Percentiles rank a stretch among this genome's conserved stretches.
Conservation (phyloP, 2,888 invertebrate species). For the Choreutis nemorana region DNA sequence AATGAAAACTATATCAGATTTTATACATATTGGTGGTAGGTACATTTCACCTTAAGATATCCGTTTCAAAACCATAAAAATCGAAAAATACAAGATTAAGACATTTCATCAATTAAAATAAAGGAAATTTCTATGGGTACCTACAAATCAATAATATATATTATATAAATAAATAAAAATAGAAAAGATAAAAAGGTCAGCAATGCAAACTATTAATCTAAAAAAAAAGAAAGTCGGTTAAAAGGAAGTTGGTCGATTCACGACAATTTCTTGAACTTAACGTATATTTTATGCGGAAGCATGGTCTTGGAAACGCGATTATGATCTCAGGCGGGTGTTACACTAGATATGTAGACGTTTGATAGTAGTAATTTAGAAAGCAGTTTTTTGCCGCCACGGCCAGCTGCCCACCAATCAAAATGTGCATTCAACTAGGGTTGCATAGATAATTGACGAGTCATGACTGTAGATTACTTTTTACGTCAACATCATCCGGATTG, state of each 20-base stretch:
- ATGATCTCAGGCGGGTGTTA: slow-evolving; percentile 48
- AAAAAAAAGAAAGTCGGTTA: background rate
- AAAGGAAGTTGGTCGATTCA: background rate
- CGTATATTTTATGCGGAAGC: slow-evolving; percentile 40
- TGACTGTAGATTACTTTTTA: slow-evolving; percentile 20
- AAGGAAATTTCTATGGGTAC: too few relatives aligned
- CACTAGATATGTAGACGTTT: slow-evolving; percentile 29
- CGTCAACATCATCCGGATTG: too few relatives aligned
- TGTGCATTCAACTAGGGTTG: slow-evolving; percentile 48
- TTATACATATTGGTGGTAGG: too few relatives aligned
- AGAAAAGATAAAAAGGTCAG: too few relatives aligned
- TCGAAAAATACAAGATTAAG: too few relatives aligned
- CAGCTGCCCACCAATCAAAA: slow-evolving; percentile 59
- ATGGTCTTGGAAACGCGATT: slow-evolving; percentile 32
- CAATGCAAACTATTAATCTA: too few relatives aligned
- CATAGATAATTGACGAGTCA: slow-evolving; percentile 41
- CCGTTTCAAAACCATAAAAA: too few relatives aligned
- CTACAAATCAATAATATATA: too few relatives aligned
- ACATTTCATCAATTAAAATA: too few relatives aligned
- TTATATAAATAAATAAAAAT: too few relatives aligned
- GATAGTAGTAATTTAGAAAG: slow-evolving; percentile 57
- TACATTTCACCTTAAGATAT: too few relatives aligned
- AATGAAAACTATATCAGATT: too few relatives aligned
- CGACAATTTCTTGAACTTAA: slow-evolving; percentile 12
- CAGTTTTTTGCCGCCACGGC: slow-evolving; percentile 49